Evolutionary conservation across 2,113 vertebrate species (phyloP).

Genomic region (Pelecanus crispus): DNA sequence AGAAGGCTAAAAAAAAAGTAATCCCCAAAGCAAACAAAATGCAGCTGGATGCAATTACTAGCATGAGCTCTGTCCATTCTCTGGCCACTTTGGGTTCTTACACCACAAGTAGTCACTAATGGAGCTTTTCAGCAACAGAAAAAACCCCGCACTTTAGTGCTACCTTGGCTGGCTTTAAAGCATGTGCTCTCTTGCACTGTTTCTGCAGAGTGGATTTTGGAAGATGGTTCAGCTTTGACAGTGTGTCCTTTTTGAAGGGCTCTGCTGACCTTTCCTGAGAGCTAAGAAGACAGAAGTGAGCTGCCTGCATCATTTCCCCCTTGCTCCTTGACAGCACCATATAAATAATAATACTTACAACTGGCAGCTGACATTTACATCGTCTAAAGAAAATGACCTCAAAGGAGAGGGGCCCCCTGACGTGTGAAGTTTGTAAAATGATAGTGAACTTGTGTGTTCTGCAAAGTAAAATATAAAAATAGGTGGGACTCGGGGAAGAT

Average conservation of each 20-base stretch:
- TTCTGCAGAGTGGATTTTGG: not conserved
- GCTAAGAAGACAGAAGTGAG: not conserved
- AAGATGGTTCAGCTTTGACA: not conserved
- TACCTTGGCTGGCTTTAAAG: not conserved
- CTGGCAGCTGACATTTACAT: constrained; percentile 1
- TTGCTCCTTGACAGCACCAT: not conserved
- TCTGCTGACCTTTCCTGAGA: not conserved
- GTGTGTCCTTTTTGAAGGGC: not conserved
- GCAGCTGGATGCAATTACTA: not conserved
- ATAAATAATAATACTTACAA: not conserved
- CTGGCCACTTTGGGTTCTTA: not conserved
- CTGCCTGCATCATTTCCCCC: not conserved
- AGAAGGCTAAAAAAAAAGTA: not conserved
- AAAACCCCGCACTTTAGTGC: not conserved
- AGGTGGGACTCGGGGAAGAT: not conserved
- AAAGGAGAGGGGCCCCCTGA: not conserved
- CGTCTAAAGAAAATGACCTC: not conserved
- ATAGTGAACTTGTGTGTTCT: not conserved
- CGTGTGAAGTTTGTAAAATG: not conserved
- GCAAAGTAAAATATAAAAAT: not conserved
- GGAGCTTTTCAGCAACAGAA: not conserved
- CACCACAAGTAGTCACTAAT: not conserved
- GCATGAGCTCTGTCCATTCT: not conserved
- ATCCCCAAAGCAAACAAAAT: not conserved
- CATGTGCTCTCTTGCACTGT: not conserved